Evolutionary conservation across 2,888 invertebrate species (phyloP), one percentile per base, ranked within the genome.

Genomic region (Noctua janthe): DNA sequence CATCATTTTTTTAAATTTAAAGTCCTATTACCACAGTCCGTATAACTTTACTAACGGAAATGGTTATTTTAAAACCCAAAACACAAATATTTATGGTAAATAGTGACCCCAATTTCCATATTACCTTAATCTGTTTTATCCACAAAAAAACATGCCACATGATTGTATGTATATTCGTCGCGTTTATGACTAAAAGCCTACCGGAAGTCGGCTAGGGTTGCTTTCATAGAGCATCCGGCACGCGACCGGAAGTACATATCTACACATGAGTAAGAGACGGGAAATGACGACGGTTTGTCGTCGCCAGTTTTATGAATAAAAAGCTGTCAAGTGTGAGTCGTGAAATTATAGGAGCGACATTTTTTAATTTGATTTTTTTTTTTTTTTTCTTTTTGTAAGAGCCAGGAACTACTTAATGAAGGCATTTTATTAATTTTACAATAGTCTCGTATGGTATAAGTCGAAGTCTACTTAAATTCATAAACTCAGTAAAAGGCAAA

Each of bases 201-300:
- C 89, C 88, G 92, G 91, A 92, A 90, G 90, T 87, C 74, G 79
- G 88, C 86, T 88, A 89, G 90, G 92, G 91, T 89, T 86, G 91
- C 90, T 91, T 91, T 91, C 91, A 91, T 87, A 84, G 84, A 81
- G 81, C 84, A 78, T 91, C 91, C 91, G 91, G 88, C 87, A 89
- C 86, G 90, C 85, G 80, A 83, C 84, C 90, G 90, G 91, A 90
- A 81, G 84, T 86, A 85, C 78, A 83, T 83, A 88, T 89, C 88
- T 85, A 89, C 88, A 90, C 86, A 88, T 89, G 88, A 88, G 80
- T 83, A 86, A 88, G 86, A 84, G 81, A 79, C 76, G 72, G 89
- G 89, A 91, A 88, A 89, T 88, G 81, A 88, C 80, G 82, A 47
- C 82, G 91, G 90, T 86, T 90, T 88, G 89, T 83, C 87, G 88